Percentiles rank a stretch among this genome's conserved stretches.
phyloP scores from a whole-genome alignment of 1,140 invertebrate genomes.

The Drosophila yakuba region DNA sequence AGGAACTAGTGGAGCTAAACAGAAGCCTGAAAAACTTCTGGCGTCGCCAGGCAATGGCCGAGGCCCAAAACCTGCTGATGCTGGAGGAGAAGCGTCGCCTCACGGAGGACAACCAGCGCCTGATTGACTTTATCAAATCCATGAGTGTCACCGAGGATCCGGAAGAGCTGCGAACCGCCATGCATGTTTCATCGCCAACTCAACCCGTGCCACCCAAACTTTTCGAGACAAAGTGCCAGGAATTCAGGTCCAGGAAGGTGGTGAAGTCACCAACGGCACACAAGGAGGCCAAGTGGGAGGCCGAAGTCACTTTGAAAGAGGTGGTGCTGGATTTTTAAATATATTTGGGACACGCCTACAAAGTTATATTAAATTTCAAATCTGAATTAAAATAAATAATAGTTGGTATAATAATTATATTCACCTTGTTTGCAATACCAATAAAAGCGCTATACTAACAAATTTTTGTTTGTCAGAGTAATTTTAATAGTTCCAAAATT shows the following conservation, averaged over 20 bases:
- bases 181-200: slow-evolving; percentile 29
- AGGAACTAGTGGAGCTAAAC: slow-evolving; percentile 53
- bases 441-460: neutral
- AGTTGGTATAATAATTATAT: too few species aligned
- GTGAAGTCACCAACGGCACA: slow-evolving; percentile 34
- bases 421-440: neutral
- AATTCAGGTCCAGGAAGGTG: slow-evolving; percentile 23
- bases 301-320: slow-evolving; percentile 6
- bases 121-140: slow-evolving; percentile 70
- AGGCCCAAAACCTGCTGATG: slow-evolving; percentile 68
- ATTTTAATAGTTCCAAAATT: slow-evolving; percentile 26
- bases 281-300: slow-evolving; percentile 16
- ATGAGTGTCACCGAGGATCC: slow-evolving; percentile 74
- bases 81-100: slow-evolving; percentile 62
- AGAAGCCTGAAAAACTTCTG: slow-evolving; percentile 66
- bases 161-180: slow-evolving; percentile 60
- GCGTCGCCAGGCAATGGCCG: slow-evolving; percentile 70
- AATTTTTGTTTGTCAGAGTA: neutral
- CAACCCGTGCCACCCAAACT: slow-evolving; percentile 44
- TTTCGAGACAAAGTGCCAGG: slow-evolving; percentile 51
- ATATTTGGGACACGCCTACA: neutral
- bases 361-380: neutral
- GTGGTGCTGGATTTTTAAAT: neutral
- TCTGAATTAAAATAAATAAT: too few species aligned
- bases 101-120: slow-evolving; percentile 68